A percentile compares a stretch with the other conserved stretches of the same genome.
phyloP scores from a whole-genome alignment of 2,113 vertebrate species.

The Camelus dromedarius region DNA sequence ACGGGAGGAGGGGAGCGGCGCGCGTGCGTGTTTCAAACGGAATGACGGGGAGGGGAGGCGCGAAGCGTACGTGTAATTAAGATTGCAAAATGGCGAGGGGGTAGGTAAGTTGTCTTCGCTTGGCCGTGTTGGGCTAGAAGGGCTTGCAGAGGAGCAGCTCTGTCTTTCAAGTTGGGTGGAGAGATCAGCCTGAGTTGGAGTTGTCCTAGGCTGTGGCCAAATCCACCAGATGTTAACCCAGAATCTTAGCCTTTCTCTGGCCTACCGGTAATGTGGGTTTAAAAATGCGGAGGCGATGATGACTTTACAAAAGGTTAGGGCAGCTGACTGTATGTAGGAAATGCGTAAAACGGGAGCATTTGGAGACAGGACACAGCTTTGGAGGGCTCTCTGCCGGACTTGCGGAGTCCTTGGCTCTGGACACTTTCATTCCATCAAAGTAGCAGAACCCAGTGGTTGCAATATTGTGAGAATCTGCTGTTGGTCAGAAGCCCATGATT shows the following conservation, averaged over 20 bases:
- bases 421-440: neutral
- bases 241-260: neutral
- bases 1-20: neutral
- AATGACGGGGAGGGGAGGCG: neutral
- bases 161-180: neutral
- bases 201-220: neutral
- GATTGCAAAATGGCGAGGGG: conserved; percentile 66
- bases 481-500: neutral
- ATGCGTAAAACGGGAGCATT: neutral
- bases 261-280: neutral
- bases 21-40: neutral
- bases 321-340: neutral
- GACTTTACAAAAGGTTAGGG: neutral
- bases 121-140: neutral
- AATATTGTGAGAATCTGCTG: neutral
- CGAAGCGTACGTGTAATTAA: neutral
- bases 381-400: neutral
- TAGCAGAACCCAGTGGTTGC: neutral
- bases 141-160: neutral
- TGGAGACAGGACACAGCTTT: neutral
- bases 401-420: neutral
- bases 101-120: conserved; percentile 48
- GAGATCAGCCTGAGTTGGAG: neutral
- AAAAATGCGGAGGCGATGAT: neutral
- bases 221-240: neutral